These are phyloP conservation scores for Manacus vitellinus DNA, from an alignment of 2,113 vertebrate species.

Conservation along the genomic window DNA sequence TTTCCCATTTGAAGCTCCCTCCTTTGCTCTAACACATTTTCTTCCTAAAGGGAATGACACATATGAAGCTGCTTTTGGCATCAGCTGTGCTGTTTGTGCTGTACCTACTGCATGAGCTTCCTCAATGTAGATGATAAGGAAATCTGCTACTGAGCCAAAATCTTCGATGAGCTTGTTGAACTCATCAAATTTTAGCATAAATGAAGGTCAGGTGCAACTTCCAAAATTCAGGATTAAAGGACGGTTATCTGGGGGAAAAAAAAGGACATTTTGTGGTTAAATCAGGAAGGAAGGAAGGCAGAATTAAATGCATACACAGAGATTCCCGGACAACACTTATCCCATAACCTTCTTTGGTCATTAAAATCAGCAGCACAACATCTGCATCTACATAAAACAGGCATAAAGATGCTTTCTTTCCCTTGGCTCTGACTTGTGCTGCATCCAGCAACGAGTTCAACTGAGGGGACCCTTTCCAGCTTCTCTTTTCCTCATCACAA, in stretches of 20 bases:
- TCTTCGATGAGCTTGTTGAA: slow-evolving; percentile 89
- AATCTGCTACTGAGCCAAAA: slow-evolving; percentile 84
- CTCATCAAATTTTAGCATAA: slow-evolving; percentile 88
- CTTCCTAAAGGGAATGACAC: background rate
- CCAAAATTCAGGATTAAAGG: slow-evolving; percentile 91
- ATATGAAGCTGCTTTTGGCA: background rate
- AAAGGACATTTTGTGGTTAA: background rate
- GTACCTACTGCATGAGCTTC: slow-evolving; percentile 92
- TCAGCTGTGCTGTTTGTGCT: background rate
- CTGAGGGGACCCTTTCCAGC: background rate
- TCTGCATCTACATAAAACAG: background rate
- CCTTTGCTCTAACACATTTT: background rate
- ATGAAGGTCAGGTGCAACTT: slow-evolving; percentile 95
- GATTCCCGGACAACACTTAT: background rate
- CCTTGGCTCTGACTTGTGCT: background rate
- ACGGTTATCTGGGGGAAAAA: slow-evolving; percentile 70
- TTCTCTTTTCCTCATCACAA: background rate
- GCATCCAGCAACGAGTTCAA: background rate
- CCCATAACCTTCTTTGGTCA: background rate
- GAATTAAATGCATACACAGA: background rate
- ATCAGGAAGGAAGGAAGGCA: background rate
- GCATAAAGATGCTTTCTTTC: background rate
- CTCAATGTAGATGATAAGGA: slow-evolving; percentile 89
- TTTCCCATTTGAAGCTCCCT: background rate
- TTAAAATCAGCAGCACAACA: background rate